phyloP scores from a whole-genome alignment of 1,140 invertebrate genomes.

The Heliconius congener region DNA sequence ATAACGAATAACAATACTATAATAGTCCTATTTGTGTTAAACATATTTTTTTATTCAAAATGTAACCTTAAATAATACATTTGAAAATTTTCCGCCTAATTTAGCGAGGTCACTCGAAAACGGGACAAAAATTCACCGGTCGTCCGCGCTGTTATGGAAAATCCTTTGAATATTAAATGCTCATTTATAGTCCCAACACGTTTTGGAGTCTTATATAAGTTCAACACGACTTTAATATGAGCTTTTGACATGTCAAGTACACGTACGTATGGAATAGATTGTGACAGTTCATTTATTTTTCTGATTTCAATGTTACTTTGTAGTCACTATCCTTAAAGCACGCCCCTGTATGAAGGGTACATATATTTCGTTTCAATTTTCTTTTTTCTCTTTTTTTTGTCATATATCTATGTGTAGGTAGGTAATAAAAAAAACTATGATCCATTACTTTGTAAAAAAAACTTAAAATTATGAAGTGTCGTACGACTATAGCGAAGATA shows the following conservation, averaged over 20 bases:
- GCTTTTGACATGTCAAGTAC: slow-evolving; percentile 10
- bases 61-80: background rate
- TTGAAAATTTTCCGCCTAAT: slow-evolving; percentile 14
- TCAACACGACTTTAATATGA: slow-evolving; percentile 20
- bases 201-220: slow-evolving; percentile 20
- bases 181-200: slow-evolving; percentile 16
- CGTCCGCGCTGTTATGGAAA: slow-evolving; percentile 12
- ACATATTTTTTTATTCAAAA: background rate
- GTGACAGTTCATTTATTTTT: background rate
- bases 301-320: background rate
- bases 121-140: background rate
- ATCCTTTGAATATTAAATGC: slow-evolving; percentile 26
- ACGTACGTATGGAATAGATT: background rate
- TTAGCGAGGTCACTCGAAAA: slow-evolving; percentile 15
- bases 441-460: too few species aligned
- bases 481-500: too few species aligned
- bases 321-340: background rate
- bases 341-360: too few species aligned
- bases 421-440: too few species aligned
- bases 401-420: too few species aligned
- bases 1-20: too few species aligned
- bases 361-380: too few species aligned
- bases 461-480: too few species aligned
- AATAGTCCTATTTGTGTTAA: too few species aligned
- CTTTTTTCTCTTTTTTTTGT: too few species aligned